A percentile compares a stretch with the other conserved stretches of the same genome.
These are phyloP conservation scores for Formica selysi DNA, from an alignment of 1,140 invertebrate species.

Conservation along the genomic window DNA sequence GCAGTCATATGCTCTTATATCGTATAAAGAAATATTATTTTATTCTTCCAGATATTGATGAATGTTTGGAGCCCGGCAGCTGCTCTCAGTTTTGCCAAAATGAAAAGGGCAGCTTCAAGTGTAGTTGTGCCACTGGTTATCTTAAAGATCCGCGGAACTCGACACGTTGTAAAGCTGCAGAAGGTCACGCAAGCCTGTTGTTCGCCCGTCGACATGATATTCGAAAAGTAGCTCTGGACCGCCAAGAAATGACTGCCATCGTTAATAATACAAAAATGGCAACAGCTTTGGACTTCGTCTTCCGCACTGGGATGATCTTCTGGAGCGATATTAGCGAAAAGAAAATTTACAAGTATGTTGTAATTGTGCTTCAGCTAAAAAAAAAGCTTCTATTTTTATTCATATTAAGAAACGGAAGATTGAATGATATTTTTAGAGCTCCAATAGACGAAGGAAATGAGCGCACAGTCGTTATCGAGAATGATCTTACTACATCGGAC, in stretches of 20 bases:
- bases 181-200: slow-evolving; percentile 94
- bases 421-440: slow-evolving; percentile 87
- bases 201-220: slow-evolving; percentile 95
- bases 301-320: slow-evolving; percentile 96
- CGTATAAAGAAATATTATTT: not conserved
- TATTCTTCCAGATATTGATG: slow-evolving; percentile 93
- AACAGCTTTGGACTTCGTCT: slow-evolving; percentile 95
- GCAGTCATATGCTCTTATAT: not conserved
- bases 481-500: slow-evolving; percentile 95
- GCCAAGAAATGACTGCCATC: slow-evolving; percentile 95
- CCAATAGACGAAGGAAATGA: slow-evolving; percentile 96
- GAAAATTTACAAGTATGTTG: slow-evolving; percentile 93
- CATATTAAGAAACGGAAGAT: not conserved
- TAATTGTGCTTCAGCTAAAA: not conserved
- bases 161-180: slow-evolving; percentile 94
- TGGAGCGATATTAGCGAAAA: slow-evolving; percentile 97
- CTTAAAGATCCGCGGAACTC: slow-evolving; percentile 93
- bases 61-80: slow-evolving; percentile 94
- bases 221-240: slow-evolving; percentile 95
- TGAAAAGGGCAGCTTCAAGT: slow-evolving; percentile 96
- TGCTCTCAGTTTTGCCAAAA: slow-evolving; percentile 98
- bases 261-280: slow-evolving; percentile 95
- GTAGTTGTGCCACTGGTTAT: slow-evolving; percentile 96
- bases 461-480: slow-evolving; percentile 92
- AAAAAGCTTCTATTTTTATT: not conserved